These are phyloP conservation scores for Carassius gibelio DNA, from an alignment of 2,113 vertebrate genomes.

Conservation along the genomic window DNA sequence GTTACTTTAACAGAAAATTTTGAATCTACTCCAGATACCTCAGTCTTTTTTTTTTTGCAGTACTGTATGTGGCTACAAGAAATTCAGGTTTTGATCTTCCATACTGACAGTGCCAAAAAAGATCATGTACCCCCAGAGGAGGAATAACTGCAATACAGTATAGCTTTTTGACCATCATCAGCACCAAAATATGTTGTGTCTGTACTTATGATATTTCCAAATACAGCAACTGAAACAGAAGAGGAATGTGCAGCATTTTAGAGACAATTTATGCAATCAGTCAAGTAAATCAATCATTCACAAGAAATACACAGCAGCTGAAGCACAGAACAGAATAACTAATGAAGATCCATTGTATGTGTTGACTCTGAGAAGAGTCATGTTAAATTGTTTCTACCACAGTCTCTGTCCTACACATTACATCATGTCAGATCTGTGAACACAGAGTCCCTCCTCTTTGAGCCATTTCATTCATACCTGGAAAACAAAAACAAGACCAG, in stretches of 20 bases:
- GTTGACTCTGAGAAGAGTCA: not conserved
- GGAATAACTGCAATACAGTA: not conserved
- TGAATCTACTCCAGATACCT: not conserved
- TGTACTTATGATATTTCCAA: not conserved
- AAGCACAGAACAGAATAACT: not conserved
- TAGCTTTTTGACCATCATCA: not conserved
- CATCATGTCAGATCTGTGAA: not conserved
- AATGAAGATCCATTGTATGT: not conserved
- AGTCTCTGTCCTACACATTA: not conserved
- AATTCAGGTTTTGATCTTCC: not conserved
- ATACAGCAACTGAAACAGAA: not conserved
- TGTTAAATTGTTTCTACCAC: not conserved
- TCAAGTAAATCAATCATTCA: not conserved
- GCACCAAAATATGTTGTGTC: not conserved
- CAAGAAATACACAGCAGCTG: not conserved
- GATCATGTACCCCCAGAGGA: not conserved
- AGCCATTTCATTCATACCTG: not conserved
- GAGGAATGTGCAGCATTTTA: not conserved
- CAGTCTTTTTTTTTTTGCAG: not conserved
- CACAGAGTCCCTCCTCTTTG: not conserved
- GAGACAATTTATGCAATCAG: not conserved
- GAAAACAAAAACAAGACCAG: not conserved
- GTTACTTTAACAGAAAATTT: not conserved
- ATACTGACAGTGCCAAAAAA: constrained; percentile 32
- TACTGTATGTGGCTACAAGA: not conserved